Base-by-base conservation (phyloP, 2,888 invertebrate genomes). In the Nephrocerus scutellatus region DNA sequence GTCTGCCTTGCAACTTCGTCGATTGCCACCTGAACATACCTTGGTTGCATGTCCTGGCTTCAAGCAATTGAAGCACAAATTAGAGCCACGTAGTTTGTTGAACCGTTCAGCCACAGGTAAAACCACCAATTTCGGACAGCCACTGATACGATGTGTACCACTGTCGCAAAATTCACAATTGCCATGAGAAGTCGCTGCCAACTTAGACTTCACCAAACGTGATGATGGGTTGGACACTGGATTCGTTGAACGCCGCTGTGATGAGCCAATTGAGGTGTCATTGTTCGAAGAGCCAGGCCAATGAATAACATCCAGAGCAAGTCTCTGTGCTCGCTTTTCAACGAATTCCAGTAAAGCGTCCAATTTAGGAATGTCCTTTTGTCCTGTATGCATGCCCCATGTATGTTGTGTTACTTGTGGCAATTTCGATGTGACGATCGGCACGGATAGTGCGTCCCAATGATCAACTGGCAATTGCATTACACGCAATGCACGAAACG, bases 101-200 rank as follows among this genome's bases (percentile, higher is more conserved):
- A 38, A 38, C 3, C 31, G 31, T 25, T 39, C 39, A 29, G 39
- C 33, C 34, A 39, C 36, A 6, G 34, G 10, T 6, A 30, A 15
- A 9, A 13, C 30, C 19, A 39, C 1, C 23, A 33, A 29, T 4
- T 24, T 34, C 6, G 35, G 30, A 16, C 40, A 36, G 13, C 19
- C 21, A 7, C 21, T 36, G 9, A 28, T 41, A 6, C 40, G 32
- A 22, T 41, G 33, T 0, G 9, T 25, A 3, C 21, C 25, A 7
- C 15, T 8, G 30, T 35, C 29, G 26, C 33, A 37, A 23, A 28
- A 41, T 18, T 41, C 30, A 12, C 31, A 41, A 34, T 39, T 34
- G 20, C 34, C 24, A 29, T 29, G 39, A 20, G 30, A 5, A 3
- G 24, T 30, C 16, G 34, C 19, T 25, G 39, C 34, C 12, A 30